phyloP scores from a whole-genome alignment of 2,113 vertebrate genomes.

The Martes martes region DNA sequence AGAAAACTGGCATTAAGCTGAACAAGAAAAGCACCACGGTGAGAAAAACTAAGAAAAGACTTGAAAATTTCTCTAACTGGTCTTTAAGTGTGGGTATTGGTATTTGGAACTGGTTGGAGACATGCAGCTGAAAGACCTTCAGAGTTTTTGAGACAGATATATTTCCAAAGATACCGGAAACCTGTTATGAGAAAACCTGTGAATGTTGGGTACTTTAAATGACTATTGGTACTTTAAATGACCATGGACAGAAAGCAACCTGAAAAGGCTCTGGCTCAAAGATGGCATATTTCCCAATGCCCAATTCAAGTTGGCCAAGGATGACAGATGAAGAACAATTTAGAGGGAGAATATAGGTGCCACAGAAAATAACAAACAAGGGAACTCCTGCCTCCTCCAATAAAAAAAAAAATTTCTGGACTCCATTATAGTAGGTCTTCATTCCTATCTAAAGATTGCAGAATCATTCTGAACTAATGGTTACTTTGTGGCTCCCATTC shows the following conservation, averaged over 20 bases:
- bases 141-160: neutral
- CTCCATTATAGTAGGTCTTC: neutral
- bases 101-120: neutral
- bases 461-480: neutral
- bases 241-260: neutral
- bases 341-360: neutral
- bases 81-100: neutral
- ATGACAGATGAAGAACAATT: neutral
- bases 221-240: no score
- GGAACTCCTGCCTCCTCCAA: neutral
- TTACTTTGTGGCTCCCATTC: neutral
- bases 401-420: neutral
- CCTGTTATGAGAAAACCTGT: neutral
- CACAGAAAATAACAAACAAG: neutral
- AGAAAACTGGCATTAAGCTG: neutral
- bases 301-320: neutral
- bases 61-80: neutral
- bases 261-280: neutral
- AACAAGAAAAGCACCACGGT: neutral
- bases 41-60: neutral
- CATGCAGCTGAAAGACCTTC: neutral
- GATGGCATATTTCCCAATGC: neutral
- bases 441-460: neutral
- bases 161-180: neutral
- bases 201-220: neutral